A percentile compares a stretch with the other conserved stretches of the same genome.
Evolutionary conservation across 2,113 vertebrate genomes (phyloP).

Genomic region (Oncorhynchus gorbuscha): DNA sequence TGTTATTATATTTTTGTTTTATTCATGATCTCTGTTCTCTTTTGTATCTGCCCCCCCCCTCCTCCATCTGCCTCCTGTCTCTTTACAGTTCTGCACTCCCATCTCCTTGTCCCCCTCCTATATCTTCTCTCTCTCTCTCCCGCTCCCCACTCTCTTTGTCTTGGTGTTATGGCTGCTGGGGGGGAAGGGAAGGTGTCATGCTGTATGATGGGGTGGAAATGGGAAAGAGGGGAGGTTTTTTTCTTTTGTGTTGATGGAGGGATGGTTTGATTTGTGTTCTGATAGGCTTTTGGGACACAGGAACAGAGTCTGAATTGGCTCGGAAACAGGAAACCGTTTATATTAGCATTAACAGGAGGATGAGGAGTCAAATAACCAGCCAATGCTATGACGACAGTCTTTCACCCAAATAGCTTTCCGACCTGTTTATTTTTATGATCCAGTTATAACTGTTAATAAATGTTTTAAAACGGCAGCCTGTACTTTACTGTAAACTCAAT

Average conservation of each 20-base stretch:
- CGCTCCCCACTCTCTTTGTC: conserved; percentile 47
- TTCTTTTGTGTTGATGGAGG: conserved; percentile 70
- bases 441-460: conserved; percentile 17
- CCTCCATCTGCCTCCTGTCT: background rate
- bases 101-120: conserved; percentile 45
- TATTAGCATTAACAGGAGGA: conserved; percentile 98
- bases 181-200: conserved; percentile 62
- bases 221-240: conserved; percentile 45
- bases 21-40: background rate
- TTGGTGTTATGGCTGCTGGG: conserved; percentile 26
- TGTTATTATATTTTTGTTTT: too few relatives aligned
- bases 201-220: too few relatives aligned
- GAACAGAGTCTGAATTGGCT: too few relatives aligned
- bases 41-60: background rate
- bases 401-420: conserved; percentile 88
- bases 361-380: conserved; percentile 91
- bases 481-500: background rate
- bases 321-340: conserved; percentile 90
- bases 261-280: conserved; percentile 86
- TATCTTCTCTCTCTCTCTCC: conserved; percentile 44
- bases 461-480: background rate
- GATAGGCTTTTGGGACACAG: conserved; percentile 88
- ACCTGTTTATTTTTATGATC: conserved; percentile 23
- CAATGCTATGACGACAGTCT: conserved; percentile 99
- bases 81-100: conserved; percentile 12